Evolutionary conservation across 2,888 invertebrate genomes (phyloP).

Genomic region (Lycocerus yunnanus): DNA sequence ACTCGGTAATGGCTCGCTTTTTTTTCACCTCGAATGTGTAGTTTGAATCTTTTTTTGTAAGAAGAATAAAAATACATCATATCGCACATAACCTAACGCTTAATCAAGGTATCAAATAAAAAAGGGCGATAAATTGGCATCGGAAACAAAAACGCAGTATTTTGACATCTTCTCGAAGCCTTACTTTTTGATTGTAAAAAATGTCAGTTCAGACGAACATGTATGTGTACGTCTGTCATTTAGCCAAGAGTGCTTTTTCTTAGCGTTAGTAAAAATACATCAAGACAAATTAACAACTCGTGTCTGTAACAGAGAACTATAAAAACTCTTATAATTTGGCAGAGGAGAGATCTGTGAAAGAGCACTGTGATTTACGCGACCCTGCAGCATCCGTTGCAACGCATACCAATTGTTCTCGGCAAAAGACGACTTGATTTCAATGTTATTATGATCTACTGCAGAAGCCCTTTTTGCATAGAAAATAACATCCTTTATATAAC

Average conservation of each 20-base stretch:
- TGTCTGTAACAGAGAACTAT: conserved; percentile 18
- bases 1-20: neutral
- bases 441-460: conserved; percentile 38
- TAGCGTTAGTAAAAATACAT: neutral
- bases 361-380: conserved; percentile 33
- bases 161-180: neutral
- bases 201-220: neutral
- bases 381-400: conserved; percentile 26
- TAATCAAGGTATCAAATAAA: neutral
- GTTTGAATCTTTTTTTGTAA: neutral
- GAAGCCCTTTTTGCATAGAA: conserved; percentile 24
- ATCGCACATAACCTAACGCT: neutral
- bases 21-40: neutral
- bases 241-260: neutral
- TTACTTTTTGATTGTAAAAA: neutral
- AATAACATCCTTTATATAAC: conserved; percentile 15
- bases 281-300: conserved; percentile 19
- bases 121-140: neutral
- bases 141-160: neutral
- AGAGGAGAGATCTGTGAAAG: conserved; percentile 21
- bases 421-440: conserved; percentile 36
- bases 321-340: conserved; percentile 12
- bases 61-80: neutral
- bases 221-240: neutral
- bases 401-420: conserved; percentile 34